Percentiles rank a stretch among this genome's conserved stretches.
Conservation (phyloP, 2,888 invertebrate genomes). For the Lasioglossum oenotherae region DNA sequence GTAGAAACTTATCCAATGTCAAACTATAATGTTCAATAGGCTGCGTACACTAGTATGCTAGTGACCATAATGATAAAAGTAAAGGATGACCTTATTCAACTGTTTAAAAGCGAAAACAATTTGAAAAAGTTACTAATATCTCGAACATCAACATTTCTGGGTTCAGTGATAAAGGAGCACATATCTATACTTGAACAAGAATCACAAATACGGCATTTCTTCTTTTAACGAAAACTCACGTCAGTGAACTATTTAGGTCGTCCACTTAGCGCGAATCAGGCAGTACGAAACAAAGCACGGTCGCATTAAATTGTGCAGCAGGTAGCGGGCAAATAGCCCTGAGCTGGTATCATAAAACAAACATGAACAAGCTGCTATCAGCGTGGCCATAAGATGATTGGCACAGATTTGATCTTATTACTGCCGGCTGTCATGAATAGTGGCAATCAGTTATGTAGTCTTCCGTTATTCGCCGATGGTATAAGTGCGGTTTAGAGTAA, state of each 20-base stretch:
- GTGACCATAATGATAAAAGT: neutral
- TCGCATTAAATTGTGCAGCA: neutral
- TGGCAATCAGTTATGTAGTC: constrained; percentile 12
- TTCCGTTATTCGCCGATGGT: neutral
- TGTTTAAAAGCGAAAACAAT: neutral
- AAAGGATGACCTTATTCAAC: neutral
- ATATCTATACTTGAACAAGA: neutral
- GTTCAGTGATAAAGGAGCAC: neutral
- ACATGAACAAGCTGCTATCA: constrained; percentile 1
- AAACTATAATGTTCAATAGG: too few relatives aligned
- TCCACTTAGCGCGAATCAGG: neutral
- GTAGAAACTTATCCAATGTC: too few relatives aligned
- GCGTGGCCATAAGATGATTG: constrained; percentile 20
- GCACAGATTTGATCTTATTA: constrained; percentile 10
- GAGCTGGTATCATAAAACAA: neutral
- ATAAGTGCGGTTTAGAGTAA: neutral
- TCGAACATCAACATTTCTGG: neutral
- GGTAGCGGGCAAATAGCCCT: neutral
- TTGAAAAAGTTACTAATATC: neutral
- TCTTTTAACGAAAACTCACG: neutral
- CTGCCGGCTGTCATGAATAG: constrained; percentile 8
- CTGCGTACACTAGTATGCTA: too few relatives aligned
- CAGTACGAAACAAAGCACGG: neutral
- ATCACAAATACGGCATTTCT: neutral
- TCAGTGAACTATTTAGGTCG: neutral